Evolutionary conservation across 2,888 invertebrate genomes (phyloP).

Genomic region (Lottia scabra): DNA sequence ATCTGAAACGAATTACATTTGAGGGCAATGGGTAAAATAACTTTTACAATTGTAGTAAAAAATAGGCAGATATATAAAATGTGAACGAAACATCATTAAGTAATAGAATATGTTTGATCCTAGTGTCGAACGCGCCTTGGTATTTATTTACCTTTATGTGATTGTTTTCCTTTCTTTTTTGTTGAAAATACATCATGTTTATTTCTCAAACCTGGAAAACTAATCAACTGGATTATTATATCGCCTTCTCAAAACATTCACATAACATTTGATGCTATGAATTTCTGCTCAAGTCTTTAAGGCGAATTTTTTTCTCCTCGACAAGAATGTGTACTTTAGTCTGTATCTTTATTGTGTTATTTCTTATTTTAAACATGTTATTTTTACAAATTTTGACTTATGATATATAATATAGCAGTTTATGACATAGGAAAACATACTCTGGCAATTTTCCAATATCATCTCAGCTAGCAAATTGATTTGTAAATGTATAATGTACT

Average conservation of each 20-base stretch:
- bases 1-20: not conserved
- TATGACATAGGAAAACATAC: too few relatives aligned
- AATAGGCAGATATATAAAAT: too few relatives aligned
- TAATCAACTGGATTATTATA: not conserved
- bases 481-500: too few relatives aligned
- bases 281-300: constrained; percentile 1
- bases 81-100: not conserved
- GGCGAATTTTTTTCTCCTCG: not conserved
- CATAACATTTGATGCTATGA: constrained; percentile 7
- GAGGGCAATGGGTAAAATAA: not conserved
- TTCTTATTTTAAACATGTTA: too few relatives aligned
- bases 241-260: not conserved
- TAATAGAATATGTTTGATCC: not conserved
- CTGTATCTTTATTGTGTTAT: too few relatives aligned
- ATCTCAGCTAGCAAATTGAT: too few relatives aligned
- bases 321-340: too few relatives aligned
- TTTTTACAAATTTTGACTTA: too few relatives aligned
- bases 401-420: too few relatives aligned
- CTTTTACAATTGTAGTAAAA: too few relatives aligned
- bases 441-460: too few relatives aligned
- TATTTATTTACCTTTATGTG: not conserved
- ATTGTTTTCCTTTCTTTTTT: not conserved
- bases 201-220: not conserved
- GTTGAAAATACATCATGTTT: not conserved
- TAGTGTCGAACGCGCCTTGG: not conserved